Conservation (phyloP, 2,888 invertebrate species). For the Dasysyrphus tricinctus region DNA sequence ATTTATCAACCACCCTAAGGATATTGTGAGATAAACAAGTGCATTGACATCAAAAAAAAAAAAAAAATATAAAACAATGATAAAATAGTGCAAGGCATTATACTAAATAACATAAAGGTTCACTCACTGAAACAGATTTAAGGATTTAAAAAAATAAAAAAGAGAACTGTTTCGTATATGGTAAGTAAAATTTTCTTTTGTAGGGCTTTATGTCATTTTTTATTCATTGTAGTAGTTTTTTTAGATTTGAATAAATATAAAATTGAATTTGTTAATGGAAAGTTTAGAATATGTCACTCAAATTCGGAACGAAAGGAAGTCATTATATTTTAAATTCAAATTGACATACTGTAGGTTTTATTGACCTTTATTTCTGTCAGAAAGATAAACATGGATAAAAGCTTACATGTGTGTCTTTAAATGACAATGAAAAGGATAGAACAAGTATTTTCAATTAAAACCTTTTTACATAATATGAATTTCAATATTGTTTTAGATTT, state of each 20-base stretch:
- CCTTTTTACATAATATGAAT: not conserved
- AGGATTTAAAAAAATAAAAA: constrained; percentile 6
- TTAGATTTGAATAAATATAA: not conserved
- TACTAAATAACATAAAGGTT: constrained; percentile 23
- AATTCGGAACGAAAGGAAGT: no score
- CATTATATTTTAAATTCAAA: not conserved
- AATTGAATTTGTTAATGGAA: not conserved
- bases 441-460: constrained; percentile 16
- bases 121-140: constrained; percentile 29
- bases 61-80: constrained; percentile 41
- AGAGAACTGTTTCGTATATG: not conserved
- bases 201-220: constrained; percentile 14
- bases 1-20: constrained; percentile 49
- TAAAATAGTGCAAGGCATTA: constrained; percentile 31
- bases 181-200: not conserved
- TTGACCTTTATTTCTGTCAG: constrained; percentile 11
- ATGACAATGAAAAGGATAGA: constrained; percentile 3
- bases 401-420: not conserved
- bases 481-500: not conserved
- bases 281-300: constrained; percentile 1
- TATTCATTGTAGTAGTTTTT: not conserved
- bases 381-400: not conserved
- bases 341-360: not conserved
- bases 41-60: constrained; percentile 53
- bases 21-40: constrained; percentile 58